phyloP scores from a whole-genome alignment of 2,113 vertebrate species.

The Nyctibius bracteatus region DNA sequence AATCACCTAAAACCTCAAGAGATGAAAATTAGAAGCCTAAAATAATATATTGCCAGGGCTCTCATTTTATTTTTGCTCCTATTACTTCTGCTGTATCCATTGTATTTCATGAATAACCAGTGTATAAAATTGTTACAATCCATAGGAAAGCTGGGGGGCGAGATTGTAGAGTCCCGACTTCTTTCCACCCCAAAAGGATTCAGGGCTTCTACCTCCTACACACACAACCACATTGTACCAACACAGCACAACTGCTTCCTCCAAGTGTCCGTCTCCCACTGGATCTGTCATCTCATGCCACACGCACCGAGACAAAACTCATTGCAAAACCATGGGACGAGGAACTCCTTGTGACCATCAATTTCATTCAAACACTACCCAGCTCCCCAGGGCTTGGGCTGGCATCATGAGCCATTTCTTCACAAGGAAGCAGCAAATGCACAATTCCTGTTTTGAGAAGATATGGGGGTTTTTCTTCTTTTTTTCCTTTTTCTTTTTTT shows the following conservation, averaged over 20 bases:
- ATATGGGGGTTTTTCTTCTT: neutral
- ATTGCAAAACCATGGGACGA: neutral
- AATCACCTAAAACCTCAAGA: neutral
- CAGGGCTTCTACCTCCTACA: neutral
- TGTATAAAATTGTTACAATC: neutral
- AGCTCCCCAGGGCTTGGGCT: fast-evolving
- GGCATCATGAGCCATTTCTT: fast-evolving
- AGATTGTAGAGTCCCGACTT: neutral
- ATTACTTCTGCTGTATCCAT: neutral
- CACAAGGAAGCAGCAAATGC: neutral
- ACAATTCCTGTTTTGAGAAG: neutral
- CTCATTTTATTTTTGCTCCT: neutral
- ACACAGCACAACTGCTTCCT: neutral
- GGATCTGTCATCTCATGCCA: neutral
- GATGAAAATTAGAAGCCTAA: neutral
- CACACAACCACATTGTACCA: neutral
- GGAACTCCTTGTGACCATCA: fast-evolving
- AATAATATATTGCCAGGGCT: neutral
- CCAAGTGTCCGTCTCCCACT: neutral
- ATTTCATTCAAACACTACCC: neutral
- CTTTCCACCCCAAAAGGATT: neutral
- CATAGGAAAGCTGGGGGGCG: neutral
- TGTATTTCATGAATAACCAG: neutral
- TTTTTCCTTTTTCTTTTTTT: neutral
- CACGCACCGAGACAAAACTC: neutral